These are phyloP conservation scores for Aselliscus stoliczkanus DNA, from an alignment of 2,797 vertebrate genomes.

Conservation along the genomic window DNA sequence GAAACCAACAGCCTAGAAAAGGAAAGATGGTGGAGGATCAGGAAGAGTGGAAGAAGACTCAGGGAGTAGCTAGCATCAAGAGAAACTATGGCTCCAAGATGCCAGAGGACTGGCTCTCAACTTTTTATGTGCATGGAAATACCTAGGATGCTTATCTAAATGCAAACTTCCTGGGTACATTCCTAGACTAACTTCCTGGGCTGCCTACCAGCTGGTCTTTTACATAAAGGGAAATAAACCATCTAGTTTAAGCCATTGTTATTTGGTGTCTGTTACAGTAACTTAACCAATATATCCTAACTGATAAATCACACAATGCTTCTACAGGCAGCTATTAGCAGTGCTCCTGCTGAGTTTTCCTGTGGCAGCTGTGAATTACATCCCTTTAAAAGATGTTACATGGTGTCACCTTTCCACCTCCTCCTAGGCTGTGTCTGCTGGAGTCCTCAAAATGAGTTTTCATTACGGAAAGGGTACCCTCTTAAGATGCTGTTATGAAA, in stretches of 20 bases:
- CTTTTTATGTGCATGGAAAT: background rate
- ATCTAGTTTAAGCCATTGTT: background rate
- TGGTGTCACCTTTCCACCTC: background rate
- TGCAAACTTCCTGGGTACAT: background rate
- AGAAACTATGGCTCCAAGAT: background rate
- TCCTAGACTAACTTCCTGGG: background rate
- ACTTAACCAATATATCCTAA: background rate
- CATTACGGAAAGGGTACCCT: background rate
- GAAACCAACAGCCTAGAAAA: background rate
- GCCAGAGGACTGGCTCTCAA: background rate
- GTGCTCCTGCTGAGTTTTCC: constrained; percentile 1
- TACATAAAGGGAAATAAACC: background rate
- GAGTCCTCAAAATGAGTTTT: background rate
- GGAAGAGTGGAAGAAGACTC: background rate
- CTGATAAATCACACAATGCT: background rate
- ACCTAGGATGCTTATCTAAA: background rate
- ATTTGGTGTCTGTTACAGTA: constrained; percentile 20
- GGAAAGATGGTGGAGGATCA: background rate
- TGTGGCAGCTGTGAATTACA: constrained; percentile 39
- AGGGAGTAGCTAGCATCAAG: background rate
- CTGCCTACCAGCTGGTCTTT: background rate
- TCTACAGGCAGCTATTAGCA: constrained; percentile 18
- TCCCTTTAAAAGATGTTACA: background rate
- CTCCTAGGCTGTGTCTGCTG: background rate
- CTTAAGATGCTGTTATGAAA: background rate